Base-by-base conservation (phyloP, 1,140 invertebrate genomes). In the Aphelinus certus region DNA sequence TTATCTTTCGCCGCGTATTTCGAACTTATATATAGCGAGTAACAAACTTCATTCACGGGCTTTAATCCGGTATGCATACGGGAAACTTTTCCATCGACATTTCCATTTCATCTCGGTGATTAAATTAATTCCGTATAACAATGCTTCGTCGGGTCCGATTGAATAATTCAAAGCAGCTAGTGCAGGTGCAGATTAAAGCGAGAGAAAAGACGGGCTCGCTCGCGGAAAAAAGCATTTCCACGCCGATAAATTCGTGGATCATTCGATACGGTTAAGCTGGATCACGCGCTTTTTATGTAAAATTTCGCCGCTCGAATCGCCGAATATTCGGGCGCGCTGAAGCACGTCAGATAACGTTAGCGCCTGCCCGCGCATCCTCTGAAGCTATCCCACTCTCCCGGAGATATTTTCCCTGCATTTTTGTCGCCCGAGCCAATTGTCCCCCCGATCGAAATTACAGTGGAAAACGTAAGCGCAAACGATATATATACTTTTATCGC, bases 181-280 rank as follows among this genome's bases (percentile, higher is more conserved):
- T 64, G 63, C 62, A 26, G 26, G 26, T 26, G 43, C 53, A 72
- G 61, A 72, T 72, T 72, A 72, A 72, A 72, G 57, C 53, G 63
- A 62, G 42, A 48, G 55, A 73, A 58, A 46, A 64, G 53, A 72
- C 64, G 63, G 63, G 26, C 57, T 72, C 43, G 26, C 26, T 60
- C 1, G 7, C 7, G 48, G 56, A 69, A 78, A 26, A 62, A 64
- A 47, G 10, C 55, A 51, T 73, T 76, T 71, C 71, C 68, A 49
- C 43, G 5, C 47, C 53, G 64, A 69, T 78, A 76, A 78, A 78
- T 67, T 60, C 61, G n/a, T 6, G 58, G 46, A 77, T 80, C 73
- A 67, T 79, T 73, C 9, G n/a, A 55, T 47, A 26, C 26, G 73
- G 63, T 51, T 65, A 60, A 73, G 71, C 71, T 10, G 46, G n/a